Conservation (phyloP, 2,113 vertebrate species). For the Microtus montanus region DNA sequence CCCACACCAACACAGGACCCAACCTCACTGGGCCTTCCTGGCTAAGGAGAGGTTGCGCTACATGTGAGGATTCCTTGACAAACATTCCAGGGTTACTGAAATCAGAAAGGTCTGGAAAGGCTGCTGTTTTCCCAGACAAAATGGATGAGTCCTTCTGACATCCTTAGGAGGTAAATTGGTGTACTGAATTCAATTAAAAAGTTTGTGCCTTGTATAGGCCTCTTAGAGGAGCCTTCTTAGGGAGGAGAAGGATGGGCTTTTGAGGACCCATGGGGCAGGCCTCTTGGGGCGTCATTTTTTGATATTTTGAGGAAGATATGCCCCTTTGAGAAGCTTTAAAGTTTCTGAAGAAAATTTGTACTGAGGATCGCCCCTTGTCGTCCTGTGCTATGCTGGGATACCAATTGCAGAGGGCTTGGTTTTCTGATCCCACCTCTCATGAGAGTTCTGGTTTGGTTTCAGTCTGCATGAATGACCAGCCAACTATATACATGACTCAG, state of each 20-base stretch:
- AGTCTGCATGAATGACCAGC: neutral
- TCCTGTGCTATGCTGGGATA: neutral
- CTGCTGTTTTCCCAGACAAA: neutral
- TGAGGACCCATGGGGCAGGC: neutral
- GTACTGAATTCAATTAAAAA: neutral
- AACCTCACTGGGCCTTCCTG: neutral
- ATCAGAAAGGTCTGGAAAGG: neutral
- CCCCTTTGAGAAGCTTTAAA: neutral
- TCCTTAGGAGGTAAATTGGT: neutral
- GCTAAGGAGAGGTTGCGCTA: neutral
- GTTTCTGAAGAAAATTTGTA: neutral
- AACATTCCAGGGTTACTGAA: neutral
- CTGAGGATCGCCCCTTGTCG: neutral
- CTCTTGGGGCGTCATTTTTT: neutral
- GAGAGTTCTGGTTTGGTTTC: neutral
- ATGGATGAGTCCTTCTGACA: neutral
- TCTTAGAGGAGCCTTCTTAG: neutral
- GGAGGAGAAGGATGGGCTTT: neutral
- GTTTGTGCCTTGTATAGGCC: neutral
- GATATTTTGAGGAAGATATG: neutral
- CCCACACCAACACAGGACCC: neutral
- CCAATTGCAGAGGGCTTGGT: neutral
- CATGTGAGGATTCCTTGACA: neutral
- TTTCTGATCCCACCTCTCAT: neutral
- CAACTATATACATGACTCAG: neutral